These are phyloP conservation scores for Catocala nupta DNA, from an alignment of 2,888 invertebrate genomes.

Conservation along the genomic window DNA sequence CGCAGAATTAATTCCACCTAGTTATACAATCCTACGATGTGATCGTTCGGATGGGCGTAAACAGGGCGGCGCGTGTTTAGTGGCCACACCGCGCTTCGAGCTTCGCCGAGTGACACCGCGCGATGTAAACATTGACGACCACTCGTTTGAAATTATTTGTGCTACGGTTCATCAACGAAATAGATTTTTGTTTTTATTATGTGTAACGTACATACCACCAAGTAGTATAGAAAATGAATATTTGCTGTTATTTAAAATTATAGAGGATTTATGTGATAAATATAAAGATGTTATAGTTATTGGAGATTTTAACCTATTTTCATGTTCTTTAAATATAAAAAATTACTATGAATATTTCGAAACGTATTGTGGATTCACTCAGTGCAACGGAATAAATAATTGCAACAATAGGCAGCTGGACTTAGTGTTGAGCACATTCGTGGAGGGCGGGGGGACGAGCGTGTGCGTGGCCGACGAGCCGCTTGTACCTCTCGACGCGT, in stretches of 20 bases:
- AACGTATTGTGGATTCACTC: background rate
- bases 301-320: background rate
- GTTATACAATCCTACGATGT: background rate
- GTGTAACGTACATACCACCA: background rate
- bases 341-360: background rate
- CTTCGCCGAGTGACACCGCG: background rate
- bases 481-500: conserved; percentile 13
- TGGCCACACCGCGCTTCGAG: too few relatives aligned
- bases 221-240: background rate
- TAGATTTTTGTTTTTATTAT: background rate
- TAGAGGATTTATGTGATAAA: background rate
- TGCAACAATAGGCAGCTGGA: conserved; percentile 8
- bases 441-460: conserved; percentile 4
- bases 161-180: background rate
- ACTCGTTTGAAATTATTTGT: background rate
- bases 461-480: background rate
- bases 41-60: background rate
- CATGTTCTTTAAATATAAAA: too few relatives aligned
- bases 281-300: background rate
- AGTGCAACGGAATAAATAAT: background rate
- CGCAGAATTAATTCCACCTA: background rate
- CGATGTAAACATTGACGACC: background rate
- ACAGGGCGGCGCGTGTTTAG: too few relatives aligned
- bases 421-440: conserved; percentile 11
- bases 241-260: background rate